Evolutionary conservation across 1,140 invertebrate species (phyloP), one percentile per base, ranked within the genome.

Genomic region (Glossosoma conforme): DNA sequence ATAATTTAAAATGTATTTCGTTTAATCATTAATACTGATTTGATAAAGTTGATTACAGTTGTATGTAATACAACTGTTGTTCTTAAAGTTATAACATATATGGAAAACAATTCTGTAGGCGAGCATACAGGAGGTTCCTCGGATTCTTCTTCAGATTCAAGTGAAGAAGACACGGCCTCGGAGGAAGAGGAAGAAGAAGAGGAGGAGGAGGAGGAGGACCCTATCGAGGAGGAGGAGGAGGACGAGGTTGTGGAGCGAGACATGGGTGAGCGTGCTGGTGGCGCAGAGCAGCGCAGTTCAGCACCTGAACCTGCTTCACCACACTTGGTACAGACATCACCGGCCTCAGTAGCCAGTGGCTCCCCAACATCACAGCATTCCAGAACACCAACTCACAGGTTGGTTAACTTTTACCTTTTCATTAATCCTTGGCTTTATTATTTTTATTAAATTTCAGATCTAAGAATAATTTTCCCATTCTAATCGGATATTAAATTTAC

Each of bases 121-220:
- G 68, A 66, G 51, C 70, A 72, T 17, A 67, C 75, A 25, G 77
- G 77, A n/a, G 77, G 76, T 43, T 72, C 76, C 56, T 71, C 79
- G 8, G 77, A 76, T 18, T 68, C 69, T 20, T 67, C 74, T 11
- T 71, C 74, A 33, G 75, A 70, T 41, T 67, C 62, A 17, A 71
- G 65, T 20, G 67, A 61, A 11, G 63, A 68, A 18, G 67, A 76
- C 15, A 69, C 68, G n/a, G 69, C 69, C 53, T 65, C 70, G 24
- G 75, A 75, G 17, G 69, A 74, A 13, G 53, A 68, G 8, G 74
- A 77, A 44, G 62, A 54, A 15, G 54, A 60, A 0, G 66, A 67
- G 24, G 62, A 63, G 21, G 72, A 73, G 20, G 62, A 67, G 19
- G 65, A 69, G n/a, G 67, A 67, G 18, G 65, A 68, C 14, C 67